Base-by-base conservation (phyloP, 1,140 invertebrate genomes). In the Oryctes rhinoceros region DNA sequence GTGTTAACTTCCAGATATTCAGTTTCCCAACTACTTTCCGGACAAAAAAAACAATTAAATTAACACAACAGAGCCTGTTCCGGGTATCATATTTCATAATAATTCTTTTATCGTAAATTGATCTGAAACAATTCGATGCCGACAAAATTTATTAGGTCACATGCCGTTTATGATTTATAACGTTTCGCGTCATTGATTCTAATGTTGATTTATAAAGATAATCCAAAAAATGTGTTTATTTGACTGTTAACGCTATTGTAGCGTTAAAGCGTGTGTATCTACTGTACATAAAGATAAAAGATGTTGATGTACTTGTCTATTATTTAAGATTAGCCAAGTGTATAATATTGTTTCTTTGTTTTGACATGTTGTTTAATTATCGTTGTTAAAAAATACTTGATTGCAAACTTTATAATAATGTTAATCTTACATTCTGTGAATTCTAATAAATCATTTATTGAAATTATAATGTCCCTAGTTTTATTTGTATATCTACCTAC, bases 151-250 rank as follows among this genome's bases (percentile, higher is more conserved):
- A 71, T 71, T 71, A 37, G 20, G 65, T 71, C 65, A 37, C 65
- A 71, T 24, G 65, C 65, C 65, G 24, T 24, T 71, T 71, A 71
- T 71, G 65, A 71, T 71, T 71, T 35, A 71, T 71, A 71, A 30
- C 20, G 24, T 71, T 71, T 71, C 65, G 24, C 65, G 53, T 59
- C 53, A 59, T 71, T 37, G 20, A 37, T 35, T 35, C 20, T 35
- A 71, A 71, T 71, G 65, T 71, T 71, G 65, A 59, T 71, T 71
- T 71, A 71, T 71, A 71, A 71, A 71, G 35, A 71, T 59, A 59
- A 59, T 59, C 53, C 24, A 37, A 71, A 35, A 71, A 71, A 18
- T 71, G 65, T 71, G 65, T 71, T 71, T 35, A 59, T 59, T 71
- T 71, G 20, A 5, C 18, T 24, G 18, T 24, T 71, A 71, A 37